Evolutionary conservation across 2,888 invertebrate genomes (phyloP).

Genomic region (Gymnoscelis rufifasciata): DNA sequence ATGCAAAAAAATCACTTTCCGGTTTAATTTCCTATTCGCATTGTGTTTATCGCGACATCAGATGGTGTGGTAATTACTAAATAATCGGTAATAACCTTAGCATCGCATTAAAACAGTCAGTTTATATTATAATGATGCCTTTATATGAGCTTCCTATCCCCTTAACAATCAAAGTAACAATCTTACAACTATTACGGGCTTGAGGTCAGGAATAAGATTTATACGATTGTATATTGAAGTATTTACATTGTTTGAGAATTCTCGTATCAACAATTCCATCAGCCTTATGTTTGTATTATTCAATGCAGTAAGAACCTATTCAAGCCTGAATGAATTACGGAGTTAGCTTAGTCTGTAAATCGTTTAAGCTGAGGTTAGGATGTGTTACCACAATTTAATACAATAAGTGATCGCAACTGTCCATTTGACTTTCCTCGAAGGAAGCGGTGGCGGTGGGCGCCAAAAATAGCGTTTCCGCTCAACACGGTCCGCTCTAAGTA

Average conservation of each 20-base stretch:
- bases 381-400: slow-evolving; percentile 34
- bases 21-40: slow-evolving; percentile 33
- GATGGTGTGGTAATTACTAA: slow-evolving; percentile 33
- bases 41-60: slow-evolving; percentile 27
- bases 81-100: slow-evolving; percentile 29
- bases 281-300: too few relatives aligned
- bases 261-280: background rate
- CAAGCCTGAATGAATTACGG: too few relatives aligned
- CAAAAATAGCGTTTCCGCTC: slow-evolving; percentile 77
- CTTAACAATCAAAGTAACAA: slow-evolving; percentile 15
- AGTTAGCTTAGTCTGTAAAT: too few relatives aligned
- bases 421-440: slow-evolving; percentile 67
- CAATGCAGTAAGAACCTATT: too few relatives aligned
- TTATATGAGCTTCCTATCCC: slow-evolving; percentile 25
- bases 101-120: slow-evolving; percentile 16
- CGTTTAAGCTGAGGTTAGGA: slow-evolving; percentile 10
- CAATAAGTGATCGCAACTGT: slow-evolving; percentile 49
- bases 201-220: slow-evolving; percentile 20
- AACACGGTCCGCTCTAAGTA: slow-evolving; percentile 67
- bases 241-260: slow-evolving; percentile 3
- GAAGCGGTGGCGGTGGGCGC: slow-evolving; percentile 71
- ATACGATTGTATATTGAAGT: slow-evolving; percentile 5
- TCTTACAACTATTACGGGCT: slow-evolving; percentile 2
- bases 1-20: slow-evolving; percentile 24
- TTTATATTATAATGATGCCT: slow-evolving; percentile 20